These are phyloP conservation scores for Agrypnus murinus DNA, from an alignment of 2,888 invertebrate species.

Conservation along the genomic window DNA sequence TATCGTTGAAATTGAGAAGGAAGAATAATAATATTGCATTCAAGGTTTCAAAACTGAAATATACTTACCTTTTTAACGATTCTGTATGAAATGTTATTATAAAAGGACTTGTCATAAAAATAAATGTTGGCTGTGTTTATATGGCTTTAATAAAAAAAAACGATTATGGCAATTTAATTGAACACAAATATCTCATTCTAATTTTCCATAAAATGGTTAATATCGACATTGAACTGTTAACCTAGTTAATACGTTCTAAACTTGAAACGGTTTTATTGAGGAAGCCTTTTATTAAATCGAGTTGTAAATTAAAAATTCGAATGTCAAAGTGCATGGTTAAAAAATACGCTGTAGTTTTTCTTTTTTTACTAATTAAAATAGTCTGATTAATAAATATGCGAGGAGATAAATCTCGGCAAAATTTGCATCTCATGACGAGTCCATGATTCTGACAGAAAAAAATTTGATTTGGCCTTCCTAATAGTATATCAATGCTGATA, in stretches of 20 bases:
- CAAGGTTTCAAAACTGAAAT: not conserved
- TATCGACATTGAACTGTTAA: constrained; percentile 45
- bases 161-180: not conserved
- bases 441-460: no score
- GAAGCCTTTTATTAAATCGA: constrained; percentile 23
- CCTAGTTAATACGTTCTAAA: constrained; percentile 37
- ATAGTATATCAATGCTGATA: no score
- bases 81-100: not conserved
- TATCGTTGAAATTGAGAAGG: not conserved
- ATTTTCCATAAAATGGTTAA: constrained; percentile 31
- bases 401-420: no score
- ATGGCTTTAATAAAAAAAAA: not conserved
- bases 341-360: not conserved
- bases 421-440: no score
- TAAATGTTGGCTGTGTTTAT: not conserved
- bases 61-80: no score
- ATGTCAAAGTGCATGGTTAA: constrained; percentile 33
- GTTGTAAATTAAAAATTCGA: constrained; percentile 26
- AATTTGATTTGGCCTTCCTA: no score
- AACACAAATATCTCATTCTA: constrained; percentile 13
- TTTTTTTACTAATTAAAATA: no score
- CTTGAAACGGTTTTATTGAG: constrained; percentile 33
- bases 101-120: not conserved
- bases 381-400: no score
- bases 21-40: not conserved